phyloP scores from a whole-genome alignment of 1,140 invertebrate species.

The Pollicipes pollicipes region DNA sequence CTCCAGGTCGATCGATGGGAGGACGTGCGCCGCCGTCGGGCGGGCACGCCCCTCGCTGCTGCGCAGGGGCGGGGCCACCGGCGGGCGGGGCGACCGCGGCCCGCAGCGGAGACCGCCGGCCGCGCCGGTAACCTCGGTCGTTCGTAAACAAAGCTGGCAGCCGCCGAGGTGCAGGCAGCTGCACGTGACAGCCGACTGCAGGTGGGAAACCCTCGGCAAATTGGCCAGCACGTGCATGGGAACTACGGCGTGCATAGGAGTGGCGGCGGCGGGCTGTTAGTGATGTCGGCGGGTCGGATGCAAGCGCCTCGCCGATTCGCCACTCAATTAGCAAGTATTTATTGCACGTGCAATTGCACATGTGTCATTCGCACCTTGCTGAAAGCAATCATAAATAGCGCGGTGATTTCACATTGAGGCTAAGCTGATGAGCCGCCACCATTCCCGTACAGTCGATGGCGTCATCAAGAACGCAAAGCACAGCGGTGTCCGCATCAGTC shows the following conservation, averaged over 20 bases:
- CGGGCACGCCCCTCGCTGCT: too few species aligned
- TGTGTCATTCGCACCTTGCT: neutral
- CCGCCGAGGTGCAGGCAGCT: too few species aligned
- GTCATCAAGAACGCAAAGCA: too few species aligned
- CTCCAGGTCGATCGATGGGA: too few species aligned
- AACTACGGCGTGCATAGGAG: neutral
- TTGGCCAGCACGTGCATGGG: neutral
- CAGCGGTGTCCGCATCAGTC: too few species aligned
- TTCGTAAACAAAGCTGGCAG: neutral
- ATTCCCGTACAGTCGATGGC: too few species aligned
- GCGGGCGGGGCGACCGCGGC: too few species aligned
- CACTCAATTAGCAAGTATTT: neutral
- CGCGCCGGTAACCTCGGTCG: neutral
- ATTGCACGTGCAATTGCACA: neutral
- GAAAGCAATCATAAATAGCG: neutral
- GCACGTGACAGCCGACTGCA: neutral
- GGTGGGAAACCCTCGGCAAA: neutral
- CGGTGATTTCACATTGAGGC: neutral
- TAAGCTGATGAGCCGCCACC: too few species aligned
- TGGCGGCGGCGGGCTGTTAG: neutral
- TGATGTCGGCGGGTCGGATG: neutral
- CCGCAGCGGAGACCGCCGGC: too few species aligned
- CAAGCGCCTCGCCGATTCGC: neutral
- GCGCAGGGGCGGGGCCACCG: too few species aligned
- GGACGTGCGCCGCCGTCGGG: too few species aligned